phyloP scores from a whole-genome alignment of 2,113 vertebrate genomes.

The Solenodon paradoxus region DNA sequence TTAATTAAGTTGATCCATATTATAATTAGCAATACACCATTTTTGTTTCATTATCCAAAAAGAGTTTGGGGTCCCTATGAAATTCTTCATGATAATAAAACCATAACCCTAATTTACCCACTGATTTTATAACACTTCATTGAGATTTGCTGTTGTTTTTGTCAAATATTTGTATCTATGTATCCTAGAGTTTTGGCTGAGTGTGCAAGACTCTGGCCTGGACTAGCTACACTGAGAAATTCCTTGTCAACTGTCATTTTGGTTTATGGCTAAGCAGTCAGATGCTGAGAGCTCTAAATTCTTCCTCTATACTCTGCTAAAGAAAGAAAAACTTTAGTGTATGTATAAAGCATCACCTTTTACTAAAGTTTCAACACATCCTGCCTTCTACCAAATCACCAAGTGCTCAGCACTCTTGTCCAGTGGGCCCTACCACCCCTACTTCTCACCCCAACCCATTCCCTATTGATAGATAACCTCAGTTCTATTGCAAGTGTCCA shows the following conservation, averaged over 20 bases:
- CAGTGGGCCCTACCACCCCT: no score
- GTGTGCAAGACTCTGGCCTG: neutral
- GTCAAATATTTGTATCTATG: no score
- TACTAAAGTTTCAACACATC: no score
- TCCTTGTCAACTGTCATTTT: neutral
- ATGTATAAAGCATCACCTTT: neutral
- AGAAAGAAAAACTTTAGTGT: neutral
- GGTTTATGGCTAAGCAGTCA: neutral
- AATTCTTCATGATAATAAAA: slow-evolving; percentile 13
- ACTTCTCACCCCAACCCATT: no score
- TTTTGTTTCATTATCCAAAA: neutral
- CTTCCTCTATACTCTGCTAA: neutral
- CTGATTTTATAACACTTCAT: neutral
- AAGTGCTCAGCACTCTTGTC: no score
- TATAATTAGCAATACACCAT: neutral
- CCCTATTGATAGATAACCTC: no score
- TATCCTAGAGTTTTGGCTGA: neutral
- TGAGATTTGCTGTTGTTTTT: neutral
- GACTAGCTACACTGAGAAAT: neutral
- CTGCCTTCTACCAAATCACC: no score
- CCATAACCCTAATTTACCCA: neutral
- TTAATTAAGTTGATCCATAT: neutral
- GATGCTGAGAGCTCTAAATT: neutral
- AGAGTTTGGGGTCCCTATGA: neutral
- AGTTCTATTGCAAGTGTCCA: no score